These are phyloP conservation scores for Papilio protenor DNA, from an alignment of 2,888 invertebrate genomes.

Conservation along the genomic window DNA sequence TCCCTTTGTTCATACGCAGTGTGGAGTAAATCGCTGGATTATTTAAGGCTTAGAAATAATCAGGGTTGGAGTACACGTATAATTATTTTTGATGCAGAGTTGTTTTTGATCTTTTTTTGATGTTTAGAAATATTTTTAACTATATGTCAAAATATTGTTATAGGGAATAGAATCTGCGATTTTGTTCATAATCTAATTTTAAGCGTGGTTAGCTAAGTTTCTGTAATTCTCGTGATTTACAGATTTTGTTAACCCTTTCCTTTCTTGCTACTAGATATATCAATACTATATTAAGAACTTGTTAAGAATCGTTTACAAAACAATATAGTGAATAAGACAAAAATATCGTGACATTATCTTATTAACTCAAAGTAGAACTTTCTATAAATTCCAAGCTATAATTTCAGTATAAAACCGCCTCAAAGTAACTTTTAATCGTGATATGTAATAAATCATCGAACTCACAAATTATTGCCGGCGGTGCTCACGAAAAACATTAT, in stretches of 20 bases:
- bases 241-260: too few relatives aligned
- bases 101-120: not conserved
- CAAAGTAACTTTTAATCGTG: constrained; percentile 34
- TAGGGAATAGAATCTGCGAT: too few relatives aligned
- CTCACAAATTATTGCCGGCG: constrained; percentile 35
- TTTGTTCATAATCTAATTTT: too few relatives aligned
- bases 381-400: constrained; percentile 1
- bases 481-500: constrained; percentile 41
- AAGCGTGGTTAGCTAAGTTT: too few relatives aligned
- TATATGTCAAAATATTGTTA: too few relatives aligned
- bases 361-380: not conserved
- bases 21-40: constrained; percentile 16
- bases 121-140: too few relatives aligned
- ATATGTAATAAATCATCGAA: constrained; percentile 42
- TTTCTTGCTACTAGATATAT: too few relatives aligned
- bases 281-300: not conserved
- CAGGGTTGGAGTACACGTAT: constrained; percentile 1
- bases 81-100: not conserved
- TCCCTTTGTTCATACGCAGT: constrained; percentile 29
- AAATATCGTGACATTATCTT: constrained; percentile 4
- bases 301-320: not conserved
- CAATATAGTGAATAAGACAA: not conserved
- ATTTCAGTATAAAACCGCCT: constrained; percentile 1
- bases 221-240: too few relatives aligned
- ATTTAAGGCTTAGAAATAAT: constrained; percentile 14